These are phyloP conservation scores for Hirundo rustica DNA, from an alignment of 2,797 vertebrate genomes.

Conservation along the genomic window DNA sequence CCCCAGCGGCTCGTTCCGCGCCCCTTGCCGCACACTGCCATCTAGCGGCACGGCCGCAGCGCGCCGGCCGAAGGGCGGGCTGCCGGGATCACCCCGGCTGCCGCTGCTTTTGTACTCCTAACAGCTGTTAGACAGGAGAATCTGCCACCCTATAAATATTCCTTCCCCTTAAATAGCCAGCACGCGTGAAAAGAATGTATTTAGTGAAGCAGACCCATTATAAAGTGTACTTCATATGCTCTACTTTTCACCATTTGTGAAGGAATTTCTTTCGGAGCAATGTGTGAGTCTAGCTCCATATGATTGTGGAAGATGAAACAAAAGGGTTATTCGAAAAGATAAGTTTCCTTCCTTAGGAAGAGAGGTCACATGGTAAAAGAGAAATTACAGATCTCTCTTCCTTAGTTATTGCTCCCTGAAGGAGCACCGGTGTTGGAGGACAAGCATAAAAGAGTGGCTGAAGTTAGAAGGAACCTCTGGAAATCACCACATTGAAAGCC, in stretches of 20 bases:
- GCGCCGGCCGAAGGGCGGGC: background rate
- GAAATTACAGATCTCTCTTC: background rate
- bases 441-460: background rate
- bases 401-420: background rate
- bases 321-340: background rate
- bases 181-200: background rate
- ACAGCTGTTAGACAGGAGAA: background rate
- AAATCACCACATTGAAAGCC: background rate
- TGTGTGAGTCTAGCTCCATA: background rate
- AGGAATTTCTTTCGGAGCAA: background rate
- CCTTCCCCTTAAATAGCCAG: background rate
- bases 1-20: too few species aligned
- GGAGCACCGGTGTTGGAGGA: background rate
- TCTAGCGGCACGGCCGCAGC: conserved; percentile 39
- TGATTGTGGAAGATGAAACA: background rate
- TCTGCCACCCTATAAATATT: background rate
- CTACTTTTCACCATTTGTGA: background rate
- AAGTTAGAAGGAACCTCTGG: background rate
- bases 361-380: background rate
- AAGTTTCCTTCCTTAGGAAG: background rate
- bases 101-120: background rate
- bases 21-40: conserved; percentile 38
- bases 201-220: background rate
- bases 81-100: background rate
- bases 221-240: background rate